These are phyloP conservation scores for Zosterops borbonicus DNA, from an alignment of 2,113 vertebrate species.

Conservation along the genomic window DNA sequence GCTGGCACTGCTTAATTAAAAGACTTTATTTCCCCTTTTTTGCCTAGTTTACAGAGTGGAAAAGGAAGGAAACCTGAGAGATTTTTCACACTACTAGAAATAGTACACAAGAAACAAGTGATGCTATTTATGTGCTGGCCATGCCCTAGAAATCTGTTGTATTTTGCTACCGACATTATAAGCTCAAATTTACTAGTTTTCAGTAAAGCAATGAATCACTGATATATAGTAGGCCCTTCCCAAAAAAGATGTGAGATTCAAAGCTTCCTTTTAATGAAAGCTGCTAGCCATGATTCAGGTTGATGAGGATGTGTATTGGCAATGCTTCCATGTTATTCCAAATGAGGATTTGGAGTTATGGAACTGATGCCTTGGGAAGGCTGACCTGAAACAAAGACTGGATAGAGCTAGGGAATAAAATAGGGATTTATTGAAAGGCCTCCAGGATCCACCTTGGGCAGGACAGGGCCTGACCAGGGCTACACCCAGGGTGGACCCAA, in stretches of 20 bases:
- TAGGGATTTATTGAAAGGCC: too few species aligned
- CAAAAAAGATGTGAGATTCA: neutral
- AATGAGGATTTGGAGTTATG: slow-evolving; percentile 37
- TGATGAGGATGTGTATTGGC: slow-evolving; percentile 2
- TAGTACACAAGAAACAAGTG: neutral
- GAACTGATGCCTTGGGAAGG: neutral
- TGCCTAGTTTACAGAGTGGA: neutral
- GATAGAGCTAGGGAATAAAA: too few species aligned
- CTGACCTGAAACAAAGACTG: too few species aligned
- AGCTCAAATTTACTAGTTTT: neutral
- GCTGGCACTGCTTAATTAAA: neutral
- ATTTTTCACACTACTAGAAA: neutral
- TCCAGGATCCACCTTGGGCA: too few species aligned
- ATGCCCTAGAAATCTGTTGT: neutral
- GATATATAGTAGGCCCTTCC: neutral
- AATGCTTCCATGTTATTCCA: neutral
- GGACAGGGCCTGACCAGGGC: too few species aligned
- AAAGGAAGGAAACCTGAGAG: neutral
- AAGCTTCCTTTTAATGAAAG: slow-evolving; percentile 24
- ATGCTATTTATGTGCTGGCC: neutral
- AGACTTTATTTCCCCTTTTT: neutral
- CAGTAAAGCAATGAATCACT: neutral
- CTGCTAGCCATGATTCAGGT: slow-evolving; percentile 15
- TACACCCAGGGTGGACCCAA: too few species aligned
- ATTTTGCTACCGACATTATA: neutral